These are phyloP conservation scores for Saccostrea echinata DNA, from an alignment of 1,140 invertebrate species.

Conservation along the genomic window DNA sequence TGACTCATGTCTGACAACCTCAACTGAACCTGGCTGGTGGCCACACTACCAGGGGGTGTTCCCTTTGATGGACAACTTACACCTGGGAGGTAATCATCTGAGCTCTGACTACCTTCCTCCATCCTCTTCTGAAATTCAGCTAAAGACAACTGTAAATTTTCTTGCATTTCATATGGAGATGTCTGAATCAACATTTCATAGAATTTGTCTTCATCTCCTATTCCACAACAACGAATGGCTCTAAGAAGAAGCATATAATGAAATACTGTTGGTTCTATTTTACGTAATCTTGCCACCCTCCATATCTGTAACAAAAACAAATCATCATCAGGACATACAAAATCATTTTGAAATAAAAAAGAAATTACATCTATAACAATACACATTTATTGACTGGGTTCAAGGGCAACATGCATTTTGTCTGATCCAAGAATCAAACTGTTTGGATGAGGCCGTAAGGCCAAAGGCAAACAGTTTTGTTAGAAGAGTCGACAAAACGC, in stretches of 20 bases:
- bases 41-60: not conserved
- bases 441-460: no score
- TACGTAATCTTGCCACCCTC: not conserved
- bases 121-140: not conserved
- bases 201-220: not conserved
- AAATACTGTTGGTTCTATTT: slow-evolving; percentile 14
- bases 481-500: no score
- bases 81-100: not conserved
- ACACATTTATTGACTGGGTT: no score
- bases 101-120: not conserved
- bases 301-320: not conserved
- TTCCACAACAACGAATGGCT: slow-evolving; percentile 13
- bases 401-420: no score
- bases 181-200: slow-evolving; percentile 14
- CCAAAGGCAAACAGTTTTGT: no score
- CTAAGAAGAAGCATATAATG: not conserved
- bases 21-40: not conserved
- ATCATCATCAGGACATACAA: no score
- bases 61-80: not conserved
- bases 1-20: not conserved
- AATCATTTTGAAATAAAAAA: not conserved
- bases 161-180: not conserved
- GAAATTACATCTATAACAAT: not conserved
- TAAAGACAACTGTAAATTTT: not conserved
- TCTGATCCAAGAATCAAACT: no score